A percentile compares a stretch with the other conserved stretches of the same genome.
These are phyloP conservation scores for Theretra japonica DNA, from an alignment of 2,888 invertebrate species.

Conservation along the genomic window DNA sequence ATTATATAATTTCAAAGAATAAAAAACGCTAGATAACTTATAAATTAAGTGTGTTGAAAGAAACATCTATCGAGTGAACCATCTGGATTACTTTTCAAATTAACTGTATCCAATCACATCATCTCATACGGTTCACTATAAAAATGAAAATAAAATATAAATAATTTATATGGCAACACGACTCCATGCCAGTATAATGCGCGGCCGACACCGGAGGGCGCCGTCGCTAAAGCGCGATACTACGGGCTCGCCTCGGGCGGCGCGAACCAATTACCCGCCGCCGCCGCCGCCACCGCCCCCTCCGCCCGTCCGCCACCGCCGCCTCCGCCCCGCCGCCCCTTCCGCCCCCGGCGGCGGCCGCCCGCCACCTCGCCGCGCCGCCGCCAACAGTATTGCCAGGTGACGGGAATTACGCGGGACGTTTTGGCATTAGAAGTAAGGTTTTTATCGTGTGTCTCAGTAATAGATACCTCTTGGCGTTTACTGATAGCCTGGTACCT, in stretches of 20 bases:
- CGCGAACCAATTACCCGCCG: slow-evolving; percentile 85
- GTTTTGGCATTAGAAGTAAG: neutral
- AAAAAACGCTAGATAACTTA: no score
- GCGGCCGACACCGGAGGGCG: slow-evolving; percentile 82
- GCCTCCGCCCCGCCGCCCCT: slow-evolving; percentile 50
- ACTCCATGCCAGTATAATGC: slow-evolving; percentile 59
- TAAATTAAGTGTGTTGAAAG: no score
- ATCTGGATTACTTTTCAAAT: no score
- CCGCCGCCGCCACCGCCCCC: slow-evolving; percentile 78
- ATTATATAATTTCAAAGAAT: no score
- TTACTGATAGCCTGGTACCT: neutral
- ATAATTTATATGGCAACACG: slow-evolving; percentile 43
- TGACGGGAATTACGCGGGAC: slow-evolving; percentile 18
- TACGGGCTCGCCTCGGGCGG: slow-evolving; percentile 84
- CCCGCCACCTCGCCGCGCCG: slow-evolving; percentile 50
- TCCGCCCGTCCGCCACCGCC: slow-evolving; percentile 48
- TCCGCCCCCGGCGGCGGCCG: slow-evolving; percentile 29
- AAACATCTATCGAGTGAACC: no score
- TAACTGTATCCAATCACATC: neutral
- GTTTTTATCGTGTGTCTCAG: neutral
- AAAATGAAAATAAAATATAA: slow-evolving; percentile 21
- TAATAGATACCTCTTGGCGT: neutral
- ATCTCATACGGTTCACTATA: slow-evolving; percentile 17
- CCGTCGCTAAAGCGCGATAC: slow-evolving; percentile 85
- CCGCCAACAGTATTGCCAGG: slow-evolving; percentile 25